Base-by-base conservation (phyloP, 2,797 vertebrate genomes). In the Enteromius mattozi region DNA sequence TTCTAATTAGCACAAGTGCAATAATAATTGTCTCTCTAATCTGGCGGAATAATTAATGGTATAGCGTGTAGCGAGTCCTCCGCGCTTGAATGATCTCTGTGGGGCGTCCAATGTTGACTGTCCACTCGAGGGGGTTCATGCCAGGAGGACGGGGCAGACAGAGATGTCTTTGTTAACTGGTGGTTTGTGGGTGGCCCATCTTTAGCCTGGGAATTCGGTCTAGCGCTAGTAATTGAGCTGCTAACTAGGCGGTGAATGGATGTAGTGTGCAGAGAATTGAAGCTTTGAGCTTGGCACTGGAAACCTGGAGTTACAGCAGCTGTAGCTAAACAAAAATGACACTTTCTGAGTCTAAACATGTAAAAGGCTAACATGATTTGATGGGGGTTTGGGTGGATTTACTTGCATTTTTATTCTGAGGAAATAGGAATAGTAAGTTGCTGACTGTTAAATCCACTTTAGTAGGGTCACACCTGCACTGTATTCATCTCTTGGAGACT, bases 1-100 rank as follows among this genome's bases (percentile, higher is more conserved):
- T 96, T 96, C 93, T 97, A 97, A 98, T 97, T 97, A 97, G 96
- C 94, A 94, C 95, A 96, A 96, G 96, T 97, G 95, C 92, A 92
- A 94, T 94, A 96, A 96, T 97, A 97, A 98, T 96, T 96, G 96
- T 95, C 96, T 95, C 91, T 83, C 91, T 95, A 95, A 95, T 95
- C 94, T 95, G 92, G 93, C 35, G 95, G 94, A 96, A 96, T 97
- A 97, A 97, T 97, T 97, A 97, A 96, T 90, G 89, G 93, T 95
- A 94, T 93, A 94, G 94, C 90, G 88, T 92, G 92, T 88, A 89
- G 90, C 90, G 14, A 94, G 93, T 90, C 91, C 89, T 89, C 92
- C 92, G 89, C 89, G 91, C 92, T 74, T 95, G 92, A 95, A 94
- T 91, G 92, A 92, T 84, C 93, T 93, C 93, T 59, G 93, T 91